These are phyloP conservation scores for Trachemys scripta DNA, from an alignment of 2,113 vertebrate species.

Conservation along the genomic window DNA sequence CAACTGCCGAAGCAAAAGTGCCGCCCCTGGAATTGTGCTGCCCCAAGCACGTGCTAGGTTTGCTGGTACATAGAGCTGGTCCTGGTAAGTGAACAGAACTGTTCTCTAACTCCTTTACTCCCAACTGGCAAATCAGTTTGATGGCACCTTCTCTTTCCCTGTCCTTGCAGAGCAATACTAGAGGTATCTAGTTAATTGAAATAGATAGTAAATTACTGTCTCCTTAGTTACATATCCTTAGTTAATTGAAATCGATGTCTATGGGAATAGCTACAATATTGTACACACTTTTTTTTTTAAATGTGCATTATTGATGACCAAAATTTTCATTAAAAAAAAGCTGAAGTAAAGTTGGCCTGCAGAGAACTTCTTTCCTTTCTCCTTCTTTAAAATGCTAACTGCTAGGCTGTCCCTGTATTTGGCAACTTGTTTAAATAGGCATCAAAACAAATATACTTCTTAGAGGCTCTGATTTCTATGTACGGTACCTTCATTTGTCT, in stretches of 20 bases:
- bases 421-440: not conserved
- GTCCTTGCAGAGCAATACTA: constrained; percentile 12
- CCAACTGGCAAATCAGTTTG: not conserved
- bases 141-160: not conserved
- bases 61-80: no score
- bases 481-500: not conserved
- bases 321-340: not conserved
- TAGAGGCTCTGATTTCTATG: constrained; percentile 1
- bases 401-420: not conserved
- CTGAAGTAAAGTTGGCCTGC: not conserved
- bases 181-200: not conserved
- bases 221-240: not conserved
- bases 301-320: not conserved
- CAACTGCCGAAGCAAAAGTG: no score
- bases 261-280: not conserved
- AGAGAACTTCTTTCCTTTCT: not conserved
- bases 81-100: not conserved
- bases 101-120: not conserved
- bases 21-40: no score
- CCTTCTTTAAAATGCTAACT: not conserved
- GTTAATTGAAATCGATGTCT: not conserved
- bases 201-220: constrained; percentile 24
- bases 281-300: not conserved
- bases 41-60: no score
- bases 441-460: not conserved